Base-by-base conservation (phyloP, 2,888 invertebrate species). In the Nowickia ferox region DNA sequence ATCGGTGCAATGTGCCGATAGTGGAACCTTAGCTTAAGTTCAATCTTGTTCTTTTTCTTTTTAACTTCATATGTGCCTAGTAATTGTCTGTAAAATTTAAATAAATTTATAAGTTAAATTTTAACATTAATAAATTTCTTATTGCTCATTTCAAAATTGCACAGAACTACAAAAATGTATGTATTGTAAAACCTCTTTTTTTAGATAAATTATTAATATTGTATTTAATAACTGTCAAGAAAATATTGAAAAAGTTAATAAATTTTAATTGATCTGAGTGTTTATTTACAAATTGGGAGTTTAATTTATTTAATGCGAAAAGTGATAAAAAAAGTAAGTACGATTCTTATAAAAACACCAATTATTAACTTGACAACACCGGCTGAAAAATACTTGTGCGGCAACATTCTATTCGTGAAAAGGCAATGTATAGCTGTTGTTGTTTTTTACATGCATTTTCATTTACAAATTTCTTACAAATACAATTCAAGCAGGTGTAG, bases 201-300 rank as follows among this genome's bases (percentile, higher is more conserved):
- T 30, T 5, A 30, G 30, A 30, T 30, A 30, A 30, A 30, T 30
- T 30, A 30, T 30, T 30, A 51, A 63, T 44, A 71, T 78, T 77
- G 72, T 68, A 55, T 55, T 30, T 78, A 13, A 84, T 69, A 66
- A 78, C 38, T 77, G 63, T 84, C 69, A 69, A 78, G 61, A 78
- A 79, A 53, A 78, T 84, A 61, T 44, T 46, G 30, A 53, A 66
- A 78, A 78, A 38, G 11, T 74, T 74, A 84, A 84, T 84, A 79
- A 84, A 79, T 65, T 84, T 72, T 71, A 79, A 79, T 74, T 75
- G 63, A 51, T 84, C 84, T 84, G 65, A 71, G 57, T 84, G 84
- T 55, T 75, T 84, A 55, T 9, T 69, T 53, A 55, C 0, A 22
- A 30, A 42, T 22, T 22, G 22, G 11, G 19, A 6, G 15, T 55